These are phyloP conservation scores for Diorhabda sublineata DNA, from an alignment of 1,140 invertebrate genomes.

Conservation along the genomic window DNA sequence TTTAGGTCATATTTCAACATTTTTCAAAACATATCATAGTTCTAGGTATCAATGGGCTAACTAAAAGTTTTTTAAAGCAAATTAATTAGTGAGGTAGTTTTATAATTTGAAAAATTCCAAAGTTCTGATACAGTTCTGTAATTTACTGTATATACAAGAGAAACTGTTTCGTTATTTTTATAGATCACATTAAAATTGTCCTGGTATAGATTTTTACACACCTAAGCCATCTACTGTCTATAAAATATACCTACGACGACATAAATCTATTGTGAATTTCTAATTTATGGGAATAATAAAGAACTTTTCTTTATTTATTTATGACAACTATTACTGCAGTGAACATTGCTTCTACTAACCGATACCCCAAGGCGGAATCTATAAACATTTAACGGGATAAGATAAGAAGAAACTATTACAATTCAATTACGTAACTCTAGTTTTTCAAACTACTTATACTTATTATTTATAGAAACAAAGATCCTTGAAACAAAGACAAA, in stretches of 20 bases:
- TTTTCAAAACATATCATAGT: no score
- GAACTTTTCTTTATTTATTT: background rate
- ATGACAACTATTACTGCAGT: background rate
- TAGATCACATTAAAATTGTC: background rate
- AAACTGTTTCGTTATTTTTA: no score
- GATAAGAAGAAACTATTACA: background rate
- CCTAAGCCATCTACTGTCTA: background rate
- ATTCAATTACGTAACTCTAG: background rate
- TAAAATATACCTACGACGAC: background rate
- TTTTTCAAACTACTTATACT: background rate
- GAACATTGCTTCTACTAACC: conserved; percentile 1
- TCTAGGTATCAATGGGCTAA: no score
- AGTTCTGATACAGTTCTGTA: no score
- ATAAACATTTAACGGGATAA: background rate
- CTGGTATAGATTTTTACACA: background rate
- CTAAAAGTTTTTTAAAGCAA: no score
- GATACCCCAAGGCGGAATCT: background rate
- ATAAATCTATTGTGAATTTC: background rate
- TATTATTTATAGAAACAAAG: no score
- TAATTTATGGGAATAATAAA: conserved; percentile 1
- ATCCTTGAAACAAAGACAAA: no score
- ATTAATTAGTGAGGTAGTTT: no score
- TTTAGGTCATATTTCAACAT: no score
- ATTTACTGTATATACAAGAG: no score
- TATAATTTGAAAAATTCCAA: no score